These are phyloP conservation scores for Diuraphis noxia DNA, from an alignment of 1,140 invertebrate species.

Conservation along the genomic window DNA sequence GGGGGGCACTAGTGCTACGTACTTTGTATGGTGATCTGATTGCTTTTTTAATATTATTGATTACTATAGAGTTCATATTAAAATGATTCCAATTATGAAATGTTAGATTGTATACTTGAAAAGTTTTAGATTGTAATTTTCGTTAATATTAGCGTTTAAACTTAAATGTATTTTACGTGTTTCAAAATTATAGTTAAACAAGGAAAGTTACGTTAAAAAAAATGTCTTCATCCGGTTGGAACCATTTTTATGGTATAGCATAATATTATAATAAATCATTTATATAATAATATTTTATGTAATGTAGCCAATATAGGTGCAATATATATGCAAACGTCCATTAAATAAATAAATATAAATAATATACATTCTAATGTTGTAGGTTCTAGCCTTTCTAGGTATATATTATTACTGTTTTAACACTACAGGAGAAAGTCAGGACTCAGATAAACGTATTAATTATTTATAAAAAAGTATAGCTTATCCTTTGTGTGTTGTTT, in stretches of 20 bases:
- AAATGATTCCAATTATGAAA: background rate
- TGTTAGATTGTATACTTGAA: background rate
- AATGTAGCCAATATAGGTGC: too few species aligned
- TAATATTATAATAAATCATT: background rate
- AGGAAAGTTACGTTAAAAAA: background rate
- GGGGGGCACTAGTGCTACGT: too few species aligned
- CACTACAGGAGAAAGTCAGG: background rate
- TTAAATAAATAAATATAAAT: too few species aligned
- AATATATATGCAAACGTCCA: too few species aligned
- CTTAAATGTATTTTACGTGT: too few species aligned
- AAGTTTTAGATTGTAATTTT: background rate
- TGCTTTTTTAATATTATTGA: background rate
- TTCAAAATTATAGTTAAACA: background rate
- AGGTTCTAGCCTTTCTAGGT: too few species aligned
- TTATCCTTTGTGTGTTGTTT: background rate
- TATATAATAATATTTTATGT: background rate
- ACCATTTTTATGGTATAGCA: too few species aligned
- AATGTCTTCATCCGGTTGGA: too few species aligned
- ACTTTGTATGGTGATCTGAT: too few species aligned
- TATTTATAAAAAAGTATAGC: background rate
- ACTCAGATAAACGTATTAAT: too few species aligned
- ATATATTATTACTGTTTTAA: background rate
- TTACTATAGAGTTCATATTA: background rate
- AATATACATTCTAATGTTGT: background rate
- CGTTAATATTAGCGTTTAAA: background rate